phyloP scores from a whole-genome alignment of 2,113 vertebrate species.

The Antechinus flavipes region DNA sequence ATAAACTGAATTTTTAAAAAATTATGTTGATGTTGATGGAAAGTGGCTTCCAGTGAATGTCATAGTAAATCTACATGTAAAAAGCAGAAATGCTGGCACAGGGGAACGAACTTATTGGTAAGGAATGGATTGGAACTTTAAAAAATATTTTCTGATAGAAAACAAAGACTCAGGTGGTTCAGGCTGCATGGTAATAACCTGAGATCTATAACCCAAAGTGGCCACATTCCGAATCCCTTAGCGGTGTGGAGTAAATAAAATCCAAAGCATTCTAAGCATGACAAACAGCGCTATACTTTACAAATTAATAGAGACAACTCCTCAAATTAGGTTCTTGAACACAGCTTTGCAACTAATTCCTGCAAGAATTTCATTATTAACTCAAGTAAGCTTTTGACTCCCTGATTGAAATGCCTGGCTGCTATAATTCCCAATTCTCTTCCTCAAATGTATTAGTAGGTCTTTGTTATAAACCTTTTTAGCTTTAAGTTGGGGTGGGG shows the following conservation, averaged over 20 bases:
- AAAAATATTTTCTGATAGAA: background rate
- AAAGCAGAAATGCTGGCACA: constrained; percentile 26
- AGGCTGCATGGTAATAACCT: background rate
- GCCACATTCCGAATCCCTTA: background rate
- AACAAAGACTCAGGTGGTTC: background rate
- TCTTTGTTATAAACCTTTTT: constrained; percentile 42
- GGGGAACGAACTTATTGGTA: constrained; percentile 46
- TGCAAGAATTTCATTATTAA: constrained; percentile 71
- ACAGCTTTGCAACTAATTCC: constrained; percentile 71
- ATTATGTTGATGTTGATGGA: constrained; percentile 61
- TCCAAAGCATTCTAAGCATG: background rate
- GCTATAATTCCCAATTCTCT: constrained; percentile 57
- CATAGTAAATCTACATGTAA: constrained; percentile 55
- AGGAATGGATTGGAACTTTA: constrained; percentile 17
- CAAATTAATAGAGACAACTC: constrained; percentile 55
- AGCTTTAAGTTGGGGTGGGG: background rate
- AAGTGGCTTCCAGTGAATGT: constrained; percentile 76
- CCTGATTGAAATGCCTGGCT: constrained; percentile 52
- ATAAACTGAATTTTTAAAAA: constrained; percentile 77
- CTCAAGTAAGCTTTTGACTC: constrained; percentile 62
- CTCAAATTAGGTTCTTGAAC: constrained; percentile 65
- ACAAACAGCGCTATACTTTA: constrained; percentile 5
- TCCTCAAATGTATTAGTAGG: constrained; percentile 39
- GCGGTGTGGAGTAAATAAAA: background rate
- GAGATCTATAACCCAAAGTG: background rate